These are phyloP conservation scores for Muntiacus reevesi DNA, from an alignment of 2,113 vertebrate species.

Conservation along the genomic window DNA sequence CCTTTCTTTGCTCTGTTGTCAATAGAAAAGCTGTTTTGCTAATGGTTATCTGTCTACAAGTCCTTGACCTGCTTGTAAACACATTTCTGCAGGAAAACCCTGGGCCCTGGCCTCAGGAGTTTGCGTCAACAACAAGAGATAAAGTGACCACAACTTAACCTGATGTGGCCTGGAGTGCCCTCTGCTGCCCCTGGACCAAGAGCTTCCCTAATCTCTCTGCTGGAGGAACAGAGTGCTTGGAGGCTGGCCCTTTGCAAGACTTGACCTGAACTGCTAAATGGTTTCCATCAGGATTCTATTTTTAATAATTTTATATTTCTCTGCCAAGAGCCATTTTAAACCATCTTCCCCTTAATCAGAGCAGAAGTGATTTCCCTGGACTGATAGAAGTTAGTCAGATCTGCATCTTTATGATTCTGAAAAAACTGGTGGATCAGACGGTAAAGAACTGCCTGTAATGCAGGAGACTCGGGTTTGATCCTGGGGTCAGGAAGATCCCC, in stretches of 20 bases:
- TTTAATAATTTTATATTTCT: neutral
- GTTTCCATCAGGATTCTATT: neutral
- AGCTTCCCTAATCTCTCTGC: constrained; percentile 86
- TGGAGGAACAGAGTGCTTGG: constrained; percentile 63
- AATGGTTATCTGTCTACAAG: constrained; percentile 96
- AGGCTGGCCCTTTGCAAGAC: neutral
- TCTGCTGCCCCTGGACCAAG: constrained; percentile 92
- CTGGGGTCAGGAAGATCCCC: neutral
- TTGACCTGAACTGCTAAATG: constrained; percentile 59
- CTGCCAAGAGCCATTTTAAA: constrained; percentile 10
- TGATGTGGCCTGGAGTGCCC: constrained; percentile 95
- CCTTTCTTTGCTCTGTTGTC: constrained; percentile 82
- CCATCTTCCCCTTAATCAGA: neutral
- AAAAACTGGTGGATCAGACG: neutral
- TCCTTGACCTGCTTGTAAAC: constrained; percentile 99
- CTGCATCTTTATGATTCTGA: neutral
- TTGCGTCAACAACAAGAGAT: constrained; percentile 95
- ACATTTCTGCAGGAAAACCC: constrained; percentile 92
- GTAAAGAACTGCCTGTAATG: neutral
- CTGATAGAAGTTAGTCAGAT: neutral
- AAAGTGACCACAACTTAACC: constrained; percentile 94
- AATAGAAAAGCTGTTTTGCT: constrained; percentile 91
- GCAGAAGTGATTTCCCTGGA: neutral
- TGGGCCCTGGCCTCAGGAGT: constrained; percentile 87
- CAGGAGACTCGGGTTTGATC: neutral